Conservation (phyloP, 2,797 vertebrate species). For the Micrastur ruficollis region DNA sequence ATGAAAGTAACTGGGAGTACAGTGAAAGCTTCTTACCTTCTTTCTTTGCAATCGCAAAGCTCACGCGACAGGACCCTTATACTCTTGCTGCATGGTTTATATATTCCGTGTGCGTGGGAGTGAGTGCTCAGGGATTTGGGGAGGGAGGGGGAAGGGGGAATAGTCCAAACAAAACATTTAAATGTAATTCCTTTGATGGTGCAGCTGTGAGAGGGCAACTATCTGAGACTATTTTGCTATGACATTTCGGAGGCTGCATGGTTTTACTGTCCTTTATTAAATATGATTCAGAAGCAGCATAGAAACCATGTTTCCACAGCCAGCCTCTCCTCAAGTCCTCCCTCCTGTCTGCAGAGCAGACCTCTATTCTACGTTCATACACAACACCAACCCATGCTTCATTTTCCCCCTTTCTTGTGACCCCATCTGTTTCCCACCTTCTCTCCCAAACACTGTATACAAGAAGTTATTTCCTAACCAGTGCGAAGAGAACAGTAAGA, state of each 20-base stretch:
- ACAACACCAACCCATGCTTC: background rate
- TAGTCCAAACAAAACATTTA: constrained; percentile 31
- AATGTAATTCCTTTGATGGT: constrained; percentile 1
- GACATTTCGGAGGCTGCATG: background rate
- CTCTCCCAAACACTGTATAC: background rate
- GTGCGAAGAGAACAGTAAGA: background rate
- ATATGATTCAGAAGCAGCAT: background rate
- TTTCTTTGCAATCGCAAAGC: background rate
- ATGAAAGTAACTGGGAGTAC: background rate
- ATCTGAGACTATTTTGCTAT: background rate
- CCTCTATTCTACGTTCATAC: background rate
- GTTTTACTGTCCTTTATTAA: background rate
- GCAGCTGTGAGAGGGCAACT: constrained; percentile 22
- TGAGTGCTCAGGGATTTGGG: background rate
- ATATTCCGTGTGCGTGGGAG: background rate
- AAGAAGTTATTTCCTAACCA: background rate
- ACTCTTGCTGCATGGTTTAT: background rate
- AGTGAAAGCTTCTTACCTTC: background rate
- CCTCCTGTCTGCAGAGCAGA: background rate
- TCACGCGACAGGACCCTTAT: background rate
- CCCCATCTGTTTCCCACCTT: background rate
- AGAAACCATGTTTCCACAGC: background rate
- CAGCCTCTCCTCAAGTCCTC: background rate
- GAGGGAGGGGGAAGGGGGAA: background rate
- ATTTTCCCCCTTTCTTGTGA: background rate